Evolutionary conservation across 2,888 invertebrate genomes (phyloP).

Genomic region (Lasioglossum villosulum): DNA sequence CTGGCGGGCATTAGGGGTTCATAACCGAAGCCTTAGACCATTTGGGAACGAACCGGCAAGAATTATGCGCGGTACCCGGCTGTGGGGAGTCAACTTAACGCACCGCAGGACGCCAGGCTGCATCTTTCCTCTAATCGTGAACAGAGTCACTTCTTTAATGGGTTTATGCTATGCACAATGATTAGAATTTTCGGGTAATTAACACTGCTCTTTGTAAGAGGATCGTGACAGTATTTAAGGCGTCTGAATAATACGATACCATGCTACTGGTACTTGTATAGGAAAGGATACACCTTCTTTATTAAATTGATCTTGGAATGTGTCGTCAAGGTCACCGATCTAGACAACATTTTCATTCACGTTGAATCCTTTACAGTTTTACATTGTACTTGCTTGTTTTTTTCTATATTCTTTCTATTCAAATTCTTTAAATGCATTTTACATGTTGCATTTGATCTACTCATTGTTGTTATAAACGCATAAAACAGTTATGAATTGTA

Average conservation of each 20-base stretch:
- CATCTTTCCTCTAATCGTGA: neutral
- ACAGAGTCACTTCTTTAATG: neutral
- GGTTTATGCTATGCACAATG: neutral
- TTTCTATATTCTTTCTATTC: too few species aligned
- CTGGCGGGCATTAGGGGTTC: constrained; percentile 14
- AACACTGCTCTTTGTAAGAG: neutral
- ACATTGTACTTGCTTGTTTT: neutral
- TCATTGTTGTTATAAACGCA: neutral
- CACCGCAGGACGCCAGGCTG: neutral
- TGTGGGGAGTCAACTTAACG: constrained; percentile 1
- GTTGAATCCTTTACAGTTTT: neutral
- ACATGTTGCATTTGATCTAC: neutral
- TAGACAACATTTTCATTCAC: neutral
- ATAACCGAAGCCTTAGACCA: constrained; percentile 19
- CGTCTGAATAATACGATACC: too few species aligned
- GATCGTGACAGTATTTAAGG: neutral
- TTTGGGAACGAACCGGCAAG: constrained; percentile 13
- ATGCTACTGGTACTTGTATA: too few species aligned
- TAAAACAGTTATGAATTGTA: neutral
- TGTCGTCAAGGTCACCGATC: neutral
- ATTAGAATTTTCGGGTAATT: neutral
- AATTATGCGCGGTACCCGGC: constrained; percentile 18
- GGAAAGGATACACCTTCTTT: neutral
- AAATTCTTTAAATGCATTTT: neutral
- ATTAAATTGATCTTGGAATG: neutral